A percentile compares a stretch with the other conserved stretches of the same genome.
Evolutionary conservation across 2,888 invertebrate species (phyloP).

Genomic region (Gerosis bhagava): DNA sequence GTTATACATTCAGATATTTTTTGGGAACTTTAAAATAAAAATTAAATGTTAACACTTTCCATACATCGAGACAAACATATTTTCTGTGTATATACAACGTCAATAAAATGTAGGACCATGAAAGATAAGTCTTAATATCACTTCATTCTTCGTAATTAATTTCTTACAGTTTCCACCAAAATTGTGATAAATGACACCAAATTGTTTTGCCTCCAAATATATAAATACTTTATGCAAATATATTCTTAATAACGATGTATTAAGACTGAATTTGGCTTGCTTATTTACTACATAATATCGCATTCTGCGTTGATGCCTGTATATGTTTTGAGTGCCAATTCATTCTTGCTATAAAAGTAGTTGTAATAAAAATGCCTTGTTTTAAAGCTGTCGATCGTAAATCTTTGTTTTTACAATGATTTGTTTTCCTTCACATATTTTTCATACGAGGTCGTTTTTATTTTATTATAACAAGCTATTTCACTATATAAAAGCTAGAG

Average conservation of each 20-base stretch:
- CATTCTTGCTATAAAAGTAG: conserved; percentile 35
- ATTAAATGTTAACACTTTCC: not conserved
- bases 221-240: not conserved
- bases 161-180: conserved; percentile 38
- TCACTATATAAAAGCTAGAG: no score
- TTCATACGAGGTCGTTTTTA: no score
- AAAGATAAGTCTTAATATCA: conserved; percentile 47
- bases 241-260: not conserved
- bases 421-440: no score
- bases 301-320: conserved; percentile 3
- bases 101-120: conserved; percentile 23
- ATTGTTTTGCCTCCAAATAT: not conserved
- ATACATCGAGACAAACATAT: conserved; percentile 6
- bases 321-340: conserved; percentile 35
- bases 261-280: not conserved
- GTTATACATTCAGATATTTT: not conserved
- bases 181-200: conserved; percentile 16
- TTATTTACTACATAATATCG: not conserved
- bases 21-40: not conserved
- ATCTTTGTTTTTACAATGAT: conserved; percentile 16
- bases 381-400: conserved; percentile 6
- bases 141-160: conserved; percentile 51
- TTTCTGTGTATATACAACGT: conserved; percentile 1
- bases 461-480: no score
- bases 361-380: conserved; percentile 16